Evolutionary conservation across 2,797 vertebrate species (phyloP), one percentile per base, ranked within the genome.

Genomic region (Myotis daubentonii): DNA sequence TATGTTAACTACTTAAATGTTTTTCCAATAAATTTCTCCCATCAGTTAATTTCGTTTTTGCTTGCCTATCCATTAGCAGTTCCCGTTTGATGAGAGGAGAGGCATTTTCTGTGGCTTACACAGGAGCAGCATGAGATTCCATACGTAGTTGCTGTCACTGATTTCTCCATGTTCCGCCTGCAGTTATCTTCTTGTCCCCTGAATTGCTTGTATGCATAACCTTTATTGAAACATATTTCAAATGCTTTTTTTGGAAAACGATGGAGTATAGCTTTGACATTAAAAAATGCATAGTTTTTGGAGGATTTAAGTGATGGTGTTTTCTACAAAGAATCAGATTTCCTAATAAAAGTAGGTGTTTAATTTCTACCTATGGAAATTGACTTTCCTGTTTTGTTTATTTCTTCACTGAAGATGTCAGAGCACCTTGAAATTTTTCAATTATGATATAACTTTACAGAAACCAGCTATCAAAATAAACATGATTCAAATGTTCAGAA

Each of bases 401-500:
- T 92, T 17, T 97, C 88, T 91, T 3, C 97, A 99, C 99, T 88
- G 99, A 99, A 60, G 99, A 99, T 19, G 99, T 99, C 97, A 98
- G 87, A 82, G 19, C 7, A 55, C 16, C 65, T 28, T 57, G 36
- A 95, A 90, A 76, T 93, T 83, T 88, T 13, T 71, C 30, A 91
- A 47, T 68, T 80, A 30, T n/a, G 51, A 92, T 57, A 80, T 38
- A 74, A 75, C 38, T 92, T 94, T 57, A 87, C 87, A 72, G 36
- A 87, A 8, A 87, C 91, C 25, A 86, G 5, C 70, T 91, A 62
- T 30, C 57, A 82, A 87, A 87, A 86, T 60, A 75, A 87, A 36
- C 17, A 79, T 70, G 20, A 66, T 22, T 91, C 82, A 70, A 13
- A 78, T 66, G 44, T 53, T 82, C 9, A 88, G 36, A 68, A 72